Conservation (phyloP, 2,888 invertebrate genomes). For the Bibio marci region DNA sequence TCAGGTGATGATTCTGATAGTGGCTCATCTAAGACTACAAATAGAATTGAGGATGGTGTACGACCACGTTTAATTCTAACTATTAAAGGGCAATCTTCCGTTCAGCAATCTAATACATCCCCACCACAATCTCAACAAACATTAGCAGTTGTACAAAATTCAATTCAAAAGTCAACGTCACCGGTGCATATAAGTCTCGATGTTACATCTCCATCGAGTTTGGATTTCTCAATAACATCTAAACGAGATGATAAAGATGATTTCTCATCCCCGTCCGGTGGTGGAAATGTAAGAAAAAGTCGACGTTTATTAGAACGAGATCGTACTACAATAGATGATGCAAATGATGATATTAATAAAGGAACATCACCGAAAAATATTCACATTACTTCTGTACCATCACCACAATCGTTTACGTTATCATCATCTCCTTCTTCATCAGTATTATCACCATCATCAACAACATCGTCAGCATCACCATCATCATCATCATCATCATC, state of each 20-base stretch:
- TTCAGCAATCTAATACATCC: conserved; percentile 13
- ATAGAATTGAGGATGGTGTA: conserved; percentile 11
- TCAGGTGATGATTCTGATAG: conserved; percentile 53
- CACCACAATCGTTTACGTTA: conserved; percentile 2
- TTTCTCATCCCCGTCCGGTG: conserved; percentile 14
- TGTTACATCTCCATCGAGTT: conserved; percentile 14
- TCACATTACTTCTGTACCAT: conserved; percentile 19
- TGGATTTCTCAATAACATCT: conserved; percentile 19
- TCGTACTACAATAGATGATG: conserved; percentile 66
- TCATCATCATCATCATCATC: no score
- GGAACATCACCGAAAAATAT: conserved; percentile 24
- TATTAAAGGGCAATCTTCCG: conserved; percentile 37
- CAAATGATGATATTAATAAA: conserved; percentile 78
- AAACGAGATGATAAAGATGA: conserved; percentile 15
- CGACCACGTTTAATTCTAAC: conserved; percentile 65
- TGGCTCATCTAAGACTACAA: conserved; percentile 31
- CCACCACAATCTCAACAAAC: conserved; percentile 12
- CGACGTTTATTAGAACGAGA: conserved; percentile 63
- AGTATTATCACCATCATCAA: background rate
- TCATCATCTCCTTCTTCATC: conserved; percentile 6
- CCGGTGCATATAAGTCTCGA: conserved; percentile 16
- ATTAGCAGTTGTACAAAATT: conserved; percentile 7
- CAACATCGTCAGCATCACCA: no score
- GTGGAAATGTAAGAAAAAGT: conserved; percentile 57
- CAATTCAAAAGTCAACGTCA: conserved; percentile 11